Base-by-base conservation (phyloP, 2,888 invertebrate genomes). In the Sympetrum striolatum region DNA sequence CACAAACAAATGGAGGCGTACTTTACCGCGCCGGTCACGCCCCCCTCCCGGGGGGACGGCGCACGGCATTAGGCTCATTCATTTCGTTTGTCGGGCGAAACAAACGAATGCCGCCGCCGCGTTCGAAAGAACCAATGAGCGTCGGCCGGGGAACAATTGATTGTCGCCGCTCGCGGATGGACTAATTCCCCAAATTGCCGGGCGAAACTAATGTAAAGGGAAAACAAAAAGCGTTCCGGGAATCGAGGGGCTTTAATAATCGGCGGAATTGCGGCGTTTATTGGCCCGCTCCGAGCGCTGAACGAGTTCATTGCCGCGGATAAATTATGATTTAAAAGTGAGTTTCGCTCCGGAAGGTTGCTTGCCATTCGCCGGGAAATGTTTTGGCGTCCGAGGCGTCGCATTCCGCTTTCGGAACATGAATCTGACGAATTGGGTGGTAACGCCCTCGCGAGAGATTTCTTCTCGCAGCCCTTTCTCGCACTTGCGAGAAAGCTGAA, bases 401-500 rank as follows among this genome's bases (percentile, higher is more conserved):
- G 53, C 82, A 58, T 44, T 80, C 18, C 80, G 37, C 86, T 82
- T 53, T 82, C 82, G 18, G 48, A 53, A 53, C 86, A 37, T 86
- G 86, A 58, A 58, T 86, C 86, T 86, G 18, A 37, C 39, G 10
- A 60, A 64, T 58, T 58, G 12, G 60, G 64, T 31, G 86, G 86
- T 37, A 86, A 86, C 86, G 86, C 86, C 86, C 86, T 31, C 82
- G 53, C 39, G 10, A 58, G 35, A 53, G 86, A 58, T 60, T n/a
- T 37, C 82, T 22, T 53, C 86, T 48, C 35, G 35, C 82, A 53
- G 10, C 35, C 25, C 81, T 86, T 18, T 60, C 60, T 31, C 86
- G n/a, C 58, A 22, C 86, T 64, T n/a, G 86, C 60, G 86, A 60
- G 86, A 86, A 86, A 86, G 86, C 37, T 37, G 82, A 35, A 82